phyloP scores from a whole-genome alignment of 2,797 vertebrate genomes.

The Galagoides demidoff region DNA sequence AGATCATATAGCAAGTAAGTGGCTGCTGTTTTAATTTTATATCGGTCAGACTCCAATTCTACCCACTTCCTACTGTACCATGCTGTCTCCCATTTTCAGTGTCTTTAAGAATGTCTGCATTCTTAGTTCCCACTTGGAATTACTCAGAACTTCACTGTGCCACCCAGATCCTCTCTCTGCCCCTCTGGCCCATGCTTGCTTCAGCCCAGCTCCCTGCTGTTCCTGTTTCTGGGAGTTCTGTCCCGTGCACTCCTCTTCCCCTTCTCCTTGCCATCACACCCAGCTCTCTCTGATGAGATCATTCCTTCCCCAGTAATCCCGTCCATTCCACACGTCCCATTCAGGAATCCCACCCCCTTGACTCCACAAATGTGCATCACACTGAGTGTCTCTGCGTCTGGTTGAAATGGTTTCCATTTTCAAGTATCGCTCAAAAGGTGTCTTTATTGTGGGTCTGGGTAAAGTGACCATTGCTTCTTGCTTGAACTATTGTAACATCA shows the following conservation, averaged over 20 bases:
- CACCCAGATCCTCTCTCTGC: not conserved
- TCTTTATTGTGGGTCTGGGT: not conserved
- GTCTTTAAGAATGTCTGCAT: not conserved
- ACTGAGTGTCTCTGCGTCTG: not conserved
- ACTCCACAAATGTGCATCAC: not conserved
- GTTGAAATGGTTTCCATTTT: not conserved
- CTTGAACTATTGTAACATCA: not conserved
- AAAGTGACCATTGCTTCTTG: not conserved
- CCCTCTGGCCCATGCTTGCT: not conserved
- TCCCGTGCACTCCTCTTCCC: not conserved
- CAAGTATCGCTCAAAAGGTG: not conserved
- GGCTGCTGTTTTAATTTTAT: slow-evolving; percentile 23
- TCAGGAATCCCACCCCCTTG: not conserved
- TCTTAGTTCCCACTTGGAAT: not conserved
- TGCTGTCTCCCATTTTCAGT: not conserved
- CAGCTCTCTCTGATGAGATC: not conserved
- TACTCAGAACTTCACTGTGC: not conserved
- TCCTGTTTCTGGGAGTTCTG: not conserved
- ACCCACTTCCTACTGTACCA: not conserved
- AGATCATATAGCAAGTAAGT: not conserved
- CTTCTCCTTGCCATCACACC: not conserved
- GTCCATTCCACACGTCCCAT: accelerated
- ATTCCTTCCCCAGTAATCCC: not conserved
- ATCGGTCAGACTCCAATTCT: not conserved
- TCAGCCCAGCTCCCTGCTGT: not conserved